Evolutionary conservation across 2,888 invertebrate species (phyloP), one percentile per base, ranked within the genome.

Genomic region (Tillus elongatus): DNA sequence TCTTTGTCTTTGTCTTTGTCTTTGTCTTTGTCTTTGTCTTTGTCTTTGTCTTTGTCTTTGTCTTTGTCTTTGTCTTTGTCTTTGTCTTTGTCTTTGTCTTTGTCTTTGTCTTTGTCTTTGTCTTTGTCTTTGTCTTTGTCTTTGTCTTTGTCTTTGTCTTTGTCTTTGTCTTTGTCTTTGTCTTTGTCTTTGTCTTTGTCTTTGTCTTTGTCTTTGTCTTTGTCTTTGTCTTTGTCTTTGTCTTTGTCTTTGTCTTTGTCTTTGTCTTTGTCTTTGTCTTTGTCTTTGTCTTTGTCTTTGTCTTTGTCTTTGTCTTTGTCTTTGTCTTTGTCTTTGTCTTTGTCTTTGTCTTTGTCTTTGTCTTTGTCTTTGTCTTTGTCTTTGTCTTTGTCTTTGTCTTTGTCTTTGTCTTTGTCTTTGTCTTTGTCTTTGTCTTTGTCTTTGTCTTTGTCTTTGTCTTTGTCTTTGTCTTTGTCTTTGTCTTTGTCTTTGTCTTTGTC

Each of bases 181-280:
- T 19, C 24, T 19, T 19, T 9, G 6, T 19, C 24, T 19, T 19
- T 9, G 6, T 32, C 32, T 32, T 8, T 15, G 8, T 32, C 32
- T 32, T 11, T 15, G 8, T 32, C 32, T 32, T 8, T 15, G 8
- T 32, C 32, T 32, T 11, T 15, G 8, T 32, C 32, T 32, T 8
- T 15, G 8, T 15, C 32, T 32, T 11, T 15, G 8, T 11, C 13
- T 32, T 14, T 32, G 4, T 15, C 32, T 32, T 14, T 32, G 4
- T 15, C 32, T 32, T 4, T 32, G 4, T 15, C 32, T 32, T 14
- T 32, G 13, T 15, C 32, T 32, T 14, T 32, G 13, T 15, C 32
- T 32, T 14, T n/a, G n/a, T n/a, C n/a, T n/a, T n/a, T n/a, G n/a
- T 11, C 14, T 32, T 15, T 15, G 8, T 32, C 14, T 32, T 11